A percentile compares a stretch with the other conserved stretches of the same genome.
These are phyloP conservation scores for Anoplopoma fimbria DNA, from an alignment of 2,113 vertebrate species.

Conservation along the genomic window DNA sequence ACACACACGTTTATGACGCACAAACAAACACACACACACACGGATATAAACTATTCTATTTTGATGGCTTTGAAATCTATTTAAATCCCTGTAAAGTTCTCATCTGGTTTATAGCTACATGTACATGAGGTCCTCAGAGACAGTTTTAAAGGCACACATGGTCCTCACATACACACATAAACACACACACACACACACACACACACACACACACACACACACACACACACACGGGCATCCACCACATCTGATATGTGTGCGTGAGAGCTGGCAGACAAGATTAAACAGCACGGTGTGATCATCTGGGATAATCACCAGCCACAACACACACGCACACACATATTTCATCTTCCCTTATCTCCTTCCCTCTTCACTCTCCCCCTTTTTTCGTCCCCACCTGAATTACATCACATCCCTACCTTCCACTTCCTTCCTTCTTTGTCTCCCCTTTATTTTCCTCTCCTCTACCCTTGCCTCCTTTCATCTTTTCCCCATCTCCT, in stretches of 20 bases:
- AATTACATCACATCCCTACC: background rate
- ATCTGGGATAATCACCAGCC: conserved; percentile 41
- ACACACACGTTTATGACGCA: background rate
- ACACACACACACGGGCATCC: background rate
- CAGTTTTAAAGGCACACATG: no score
- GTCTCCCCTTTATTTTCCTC: background rate
- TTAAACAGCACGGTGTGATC: conserved; percentile 59
- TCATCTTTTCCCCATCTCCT: background rate
- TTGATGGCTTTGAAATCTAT: background rate
- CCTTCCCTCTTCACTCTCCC: conserved; percentile 15
- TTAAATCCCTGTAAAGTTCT: background rate
- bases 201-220: background rate
- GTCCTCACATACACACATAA: no score
- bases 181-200: background rate
- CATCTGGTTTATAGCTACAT: background rate
- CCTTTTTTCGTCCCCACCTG: conserved; percentile 4
- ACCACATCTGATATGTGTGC: background rate
- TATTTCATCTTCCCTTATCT: conserved; percentile 16
- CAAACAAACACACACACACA: background rate
- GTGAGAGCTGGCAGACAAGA: conserved; percentile 5
- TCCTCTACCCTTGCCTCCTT: background rate
- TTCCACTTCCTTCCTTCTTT: background rate
- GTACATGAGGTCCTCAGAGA: background rate
- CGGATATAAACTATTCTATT: no score
- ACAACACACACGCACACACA: conserved; percentile 15